Evolutionary conservation across 2,888 invertebrate species (phyloP).

Genomic region (Aphrophora alni): DNA sequence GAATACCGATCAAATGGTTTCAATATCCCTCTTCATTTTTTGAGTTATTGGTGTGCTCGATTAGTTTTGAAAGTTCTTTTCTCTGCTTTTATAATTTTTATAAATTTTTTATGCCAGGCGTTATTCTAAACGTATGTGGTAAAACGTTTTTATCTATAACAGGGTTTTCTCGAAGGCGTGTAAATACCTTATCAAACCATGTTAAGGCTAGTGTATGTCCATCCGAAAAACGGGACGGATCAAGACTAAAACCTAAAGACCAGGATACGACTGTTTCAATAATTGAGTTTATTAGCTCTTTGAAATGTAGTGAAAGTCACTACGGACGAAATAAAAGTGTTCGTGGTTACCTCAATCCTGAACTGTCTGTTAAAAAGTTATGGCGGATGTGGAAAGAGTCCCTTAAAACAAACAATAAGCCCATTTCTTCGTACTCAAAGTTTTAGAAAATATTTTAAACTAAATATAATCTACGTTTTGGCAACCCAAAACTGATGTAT

Average conservation of each 20-base stretch:
- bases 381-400: constrained; percentile 25
- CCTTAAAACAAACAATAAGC: not conserved
- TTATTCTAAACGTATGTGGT: no score
- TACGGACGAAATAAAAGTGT: constrained; percentile 23
- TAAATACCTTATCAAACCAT: no score
- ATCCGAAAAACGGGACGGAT: constrained; percentile 27
- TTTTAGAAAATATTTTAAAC: constrained; percentile 21
- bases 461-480: constrained; percentile 30
- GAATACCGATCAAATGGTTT: no score
- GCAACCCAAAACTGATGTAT: constrained; percentile 30
- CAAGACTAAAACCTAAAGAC: constrained; percentile 10
- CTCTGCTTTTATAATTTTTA: no score
- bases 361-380: constrained; percentile 24
- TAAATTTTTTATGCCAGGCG: no score
- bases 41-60: no score
- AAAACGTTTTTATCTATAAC: not conserved
- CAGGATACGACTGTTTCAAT: constrained; percentile 13
- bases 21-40: no score
- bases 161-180: no score
- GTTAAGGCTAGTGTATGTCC: constrained; percentile 8
- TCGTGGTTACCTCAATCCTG: constrained; percentile 27
- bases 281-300: constrained; percentile 15
- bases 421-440: constrained; percentile 19
- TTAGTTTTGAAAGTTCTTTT: no score
- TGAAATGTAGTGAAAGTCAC: constrained; percentile 29